Base-by-base conservation (phyloP, 2,113 vertebrate genomes). In the Scophthalmus maximus region DNA sequence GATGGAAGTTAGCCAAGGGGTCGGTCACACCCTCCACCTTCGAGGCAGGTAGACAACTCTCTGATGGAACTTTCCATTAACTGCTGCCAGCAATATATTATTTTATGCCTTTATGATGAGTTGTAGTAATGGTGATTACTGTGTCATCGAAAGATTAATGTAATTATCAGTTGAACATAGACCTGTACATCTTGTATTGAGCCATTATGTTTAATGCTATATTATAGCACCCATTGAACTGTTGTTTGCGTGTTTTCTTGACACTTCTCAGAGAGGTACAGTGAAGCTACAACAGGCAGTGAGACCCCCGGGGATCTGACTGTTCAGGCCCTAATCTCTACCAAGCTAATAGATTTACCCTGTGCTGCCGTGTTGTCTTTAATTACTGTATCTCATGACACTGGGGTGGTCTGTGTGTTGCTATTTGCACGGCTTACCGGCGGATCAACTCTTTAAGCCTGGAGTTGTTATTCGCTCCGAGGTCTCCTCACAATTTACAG, bases 321-420 rank as follows among this genome's bases (percentile, higher is more conserved):
- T 85, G 68, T 81, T 82, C 63, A 75, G 68, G 32, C 78, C 75
- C 90, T 92, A 90, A 91, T 91, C 89, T 87, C 82, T 84, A 65
- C 78, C 84, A 73, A 81, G 80, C 76, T 92, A 92, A 92, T 91
- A 92, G 87, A 91, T 93, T 92, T 88, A 90, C 82, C 84, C 83
- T 79, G 81, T 52, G 75, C 80, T 70, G 86, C 84, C 58, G 75
- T 84, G 89, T 90, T 91, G 88, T 87, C 81, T 91, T 92, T 90
- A 92, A 92, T 93, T 89, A 91, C 85, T 88, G 79, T 91, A 88
- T 91, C 87, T 84, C 81, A 87, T 92, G 87, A 88, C 90, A 90
- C 81, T 18, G 69, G 79, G 88, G 83, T 88, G 88, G 81, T 91
- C 82, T 79, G 52, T 74, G 84, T 90, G 87, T 82, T 79, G 76